Evolutionary conservation across 2,797 vertebrate genomes (phyloP).

Genomic region (Limosa lapponica): DNA sequence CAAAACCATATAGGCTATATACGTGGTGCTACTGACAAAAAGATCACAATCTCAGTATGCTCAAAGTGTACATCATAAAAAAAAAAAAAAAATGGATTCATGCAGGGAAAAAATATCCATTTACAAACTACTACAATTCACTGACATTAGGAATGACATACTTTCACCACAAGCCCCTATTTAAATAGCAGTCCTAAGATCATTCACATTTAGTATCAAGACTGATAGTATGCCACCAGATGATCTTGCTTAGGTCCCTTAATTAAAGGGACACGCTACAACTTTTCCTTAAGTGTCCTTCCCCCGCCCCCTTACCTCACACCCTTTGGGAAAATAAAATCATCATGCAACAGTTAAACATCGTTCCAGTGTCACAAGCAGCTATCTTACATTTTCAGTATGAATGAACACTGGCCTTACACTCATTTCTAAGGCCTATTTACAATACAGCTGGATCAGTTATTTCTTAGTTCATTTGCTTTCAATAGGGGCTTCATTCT

Average conservation of each 20-base stretch:
- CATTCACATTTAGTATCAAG: background rate
- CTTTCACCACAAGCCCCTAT: background rate
- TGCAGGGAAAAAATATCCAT: background rate
- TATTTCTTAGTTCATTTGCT: slow-evolving; percentile 15
- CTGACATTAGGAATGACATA: background rate
- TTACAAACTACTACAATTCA: background rate
- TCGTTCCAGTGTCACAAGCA: background rate
- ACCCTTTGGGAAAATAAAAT: background rate
- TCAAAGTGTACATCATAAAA: background rate
- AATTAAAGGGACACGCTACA: background rate
- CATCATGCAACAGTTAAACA: background rate
- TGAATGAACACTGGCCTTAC: background rate
- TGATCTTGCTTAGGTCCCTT: background rate
- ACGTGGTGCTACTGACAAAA: background rate
- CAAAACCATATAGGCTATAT: background rate
- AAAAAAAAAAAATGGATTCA: background rate
- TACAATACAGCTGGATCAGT: background rate
- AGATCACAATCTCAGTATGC: background rate
- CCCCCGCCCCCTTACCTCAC: background rate
- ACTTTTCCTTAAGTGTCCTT: background rate
- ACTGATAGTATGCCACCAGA: background rate
- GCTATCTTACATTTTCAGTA: background rate
- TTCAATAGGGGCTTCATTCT: background rate
- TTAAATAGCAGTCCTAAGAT: background rate
- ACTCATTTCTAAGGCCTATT: background rate